A percentile compares a stretch with the other conserved stretches of the same genome.
Evolutionary conservation across 2,888 invertebrate species (phyloP).

Genomic region (Apamea epomidion): DNA sequence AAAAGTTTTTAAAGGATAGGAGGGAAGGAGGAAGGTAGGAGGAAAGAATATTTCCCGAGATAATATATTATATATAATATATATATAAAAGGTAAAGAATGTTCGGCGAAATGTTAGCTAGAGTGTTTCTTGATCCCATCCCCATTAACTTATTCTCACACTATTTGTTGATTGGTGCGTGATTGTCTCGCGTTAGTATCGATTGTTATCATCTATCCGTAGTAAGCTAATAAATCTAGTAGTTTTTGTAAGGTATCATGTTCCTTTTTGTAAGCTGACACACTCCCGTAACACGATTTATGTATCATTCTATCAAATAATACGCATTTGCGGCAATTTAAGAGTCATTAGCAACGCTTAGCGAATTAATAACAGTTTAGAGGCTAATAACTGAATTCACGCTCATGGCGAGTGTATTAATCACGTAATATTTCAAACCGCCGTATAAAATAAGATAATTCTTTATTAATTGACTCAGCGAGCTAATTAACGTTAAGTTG

Average conservation of each 20-base stretch:
- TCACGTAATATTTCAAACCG: constrained; percentile 49
- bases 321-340: constrained; percentile 65
- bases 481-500: constrained; percentile 40
- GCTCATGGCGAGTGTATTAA: constrained; percentile 62
- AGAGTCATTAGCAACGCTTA: constrained; percentile 66
- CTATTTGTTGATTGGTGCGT: constrained; percentile 76
- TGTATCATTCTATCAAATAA: constrained; percentile 63
- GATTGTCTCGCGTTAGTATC: constrained; percentile 75
- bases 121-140: constrained; percentile 23
- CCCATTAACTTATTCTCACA: constrained; percentile 75
- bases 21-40: no score
- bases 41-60: neutral
- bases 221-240: constrained; percentile 58
- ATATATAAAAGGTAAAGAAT: neutral
- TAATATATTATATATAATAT: neutral
- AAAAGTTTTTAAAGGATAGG: no score
- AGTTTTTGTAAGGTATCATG: constrained; percentile 58
- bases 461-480: constrained; percentile 39
- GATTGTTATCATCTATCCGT: constrained; percentile 62
- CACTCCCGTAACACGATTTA: constrained; percentile 62
- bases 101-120: constrained; percentile 10
- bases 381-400: constrained; percentile 62
- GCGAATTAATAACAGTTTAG: constrained; percentile 62
- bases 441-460: constrained; percentile 44
- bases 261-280: constrained; percentile 53